Evolutionary conservation across 1,140 invertebrate species (phyloP).

Genomic region (Batillaria attramentaria): DNA sequence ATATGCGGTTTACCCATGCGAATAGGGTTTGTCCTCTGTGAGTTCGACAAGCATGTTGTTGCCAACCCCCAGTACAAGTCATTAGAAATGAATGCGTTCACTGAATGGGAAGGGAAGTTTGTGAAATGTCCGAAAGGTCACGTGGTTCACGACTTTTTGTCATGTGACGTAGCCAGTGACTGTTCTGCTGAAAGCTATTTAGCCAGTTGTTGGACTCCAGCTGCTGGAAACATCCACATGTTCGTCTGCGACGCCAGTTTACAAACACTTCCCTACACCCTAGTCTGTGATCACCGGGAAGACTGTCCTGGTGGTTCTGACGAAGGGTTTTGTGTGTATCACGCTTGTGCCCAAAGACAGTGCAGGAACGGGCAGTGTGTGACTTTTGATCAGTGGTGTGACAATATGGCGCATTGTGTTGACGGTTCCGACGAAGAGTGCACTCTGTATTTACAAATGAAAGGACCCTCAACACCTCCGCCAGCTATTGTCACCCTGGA

Average conservation of each 20-base stretch:
- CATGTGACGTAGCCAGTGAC: neutral
- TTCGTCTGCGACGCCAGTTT: neutral
- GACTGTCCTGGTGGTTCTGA: constrained; percentile 1
- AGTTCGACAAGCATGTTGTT: too few relatives aligned
- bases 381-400: neutral
- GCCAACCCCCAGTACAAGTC: too few relatives aligned
- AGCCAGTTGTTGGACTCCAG: neutral
- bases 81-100: too few relatives aligned
- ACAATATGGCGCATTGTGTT: neutral
- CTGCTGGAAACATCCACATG: neutral
- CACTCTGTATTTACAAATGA: neutral
- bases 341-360: neutral
- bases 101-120: too few relatives aligned
- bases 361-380: constrained; percentile 15
- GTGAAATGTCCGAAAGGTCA: neutral
- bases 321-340: neutral
- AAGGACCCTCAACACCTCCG: too few relatives aligned
- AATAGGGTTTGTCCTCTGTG: too few relatives aligned
- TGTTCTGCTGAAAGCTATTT: neutral
- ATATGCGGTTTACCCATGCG: too few relatives aligned
- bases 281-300: constrained; percentile 4
- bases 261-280: neutral
- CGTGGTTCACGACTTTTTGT: constrained; percentile 1
- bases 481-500: neutral
- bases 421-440: constrained; percentile 15